Conservation (phyloP, 2,113 vertebrate genomes). For the Cephalopholis sonnerati region DNA sequence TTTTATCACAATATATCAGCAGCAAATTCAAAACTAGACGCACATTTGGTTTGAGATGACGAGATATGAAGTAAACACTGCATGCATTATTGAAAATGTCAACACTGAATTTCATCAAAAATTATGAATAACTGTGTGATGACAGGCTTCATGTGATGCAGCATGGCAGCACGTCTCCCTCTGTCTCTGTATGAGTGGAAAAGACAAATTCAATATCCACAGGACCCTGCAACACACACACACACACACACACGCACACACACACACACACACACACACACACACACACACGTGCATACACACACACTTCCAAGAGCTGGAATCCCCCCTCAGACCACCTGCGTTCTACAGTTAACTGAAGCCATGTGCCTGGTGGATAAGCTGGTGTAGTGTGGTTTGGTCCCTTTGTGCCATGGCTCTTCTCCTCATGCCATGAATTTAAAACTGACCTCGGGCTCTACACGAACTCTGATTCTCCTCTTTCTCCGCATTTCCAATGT, state of each 20-base stretch:
- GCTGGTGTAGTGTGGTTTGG: conserved; percentile 65
- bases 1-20: not conserved
- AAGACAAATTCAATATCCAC: conserved; percentile 33
- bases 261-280: not conserved
- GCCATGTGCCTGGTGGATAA: conserved; percentile 77
- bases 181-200: conserved; percentile 19
- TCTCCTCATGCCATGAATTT: conserved; percentile 66
- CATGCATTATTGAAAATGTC: not conserved
- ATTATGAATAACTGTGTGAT: not conserved
- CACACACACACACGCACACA: conserved; percentile 28
- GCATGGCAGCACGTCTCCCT: not conserved
- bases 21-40: not conserved
- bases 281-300: conserved; percentile 26
- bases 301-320: conserved; percentile 52
- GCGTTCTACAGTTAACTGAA: conserved; percentile 80
- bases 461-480: conserved; percentile 19
- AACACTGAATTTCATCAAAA: not conserved
- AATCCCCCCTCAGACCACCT: conserved; percentile 83
- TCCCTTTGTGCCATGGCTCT: conserved; percentile 64
- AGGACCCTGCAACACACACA: conserved; percentile 1
- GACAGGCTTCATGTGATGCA: not conserved
- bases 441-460: conserved; percentile 59
- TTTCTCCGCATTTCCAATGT: conserved; percentile 26
- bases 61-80: not conserved
- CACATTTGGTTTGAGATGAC: not conserved